Conservation (phyloP, 2,113 vertebrate species). For the Sprattus sprattus region DNA sequence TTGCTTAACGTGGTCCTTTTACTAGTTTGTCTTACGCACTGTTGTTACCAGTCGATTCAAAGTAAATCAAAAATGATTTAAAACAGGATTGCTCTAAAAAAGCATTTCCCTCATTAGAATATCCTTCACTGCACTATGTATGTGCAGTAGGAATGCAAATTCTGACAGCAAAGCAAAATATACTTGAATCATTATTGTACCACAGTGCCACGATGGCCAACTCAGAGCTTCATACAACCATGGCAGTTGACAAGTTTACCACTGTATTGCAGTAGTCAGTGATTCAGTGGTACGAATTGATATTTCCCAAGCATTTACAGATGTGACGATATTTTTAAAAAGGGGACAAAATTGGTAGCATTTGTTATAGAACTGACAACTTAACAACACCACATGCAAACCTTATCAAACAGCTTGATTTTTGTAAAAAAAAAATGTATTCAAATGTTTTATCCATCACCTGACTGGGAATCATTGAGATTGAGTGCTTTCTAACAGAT, state of each 20-base stretch:
- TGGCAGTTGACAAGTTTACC: neutral
- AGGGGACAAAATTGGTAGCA: neutral
- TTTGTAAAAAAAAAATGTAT: neutral
- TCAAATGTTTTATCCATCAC: neutral
- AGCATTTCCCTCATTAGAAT: neutral
- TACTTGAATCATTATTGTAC: neutral
- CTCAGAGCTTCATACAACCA: neutral
- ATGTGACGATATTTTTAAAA: neutral
- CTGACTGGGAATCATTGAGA: neutral
- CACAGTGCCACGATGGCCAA: neutral
- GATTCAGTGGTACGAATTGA: neutral
- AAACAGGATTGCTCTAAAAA: neutral
- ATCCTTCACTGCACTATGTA: too few relatives aligned
- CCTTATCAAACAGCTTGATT: neutral
- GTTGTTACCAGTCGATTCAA: neutral
- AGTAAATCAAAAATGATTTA: neutral
- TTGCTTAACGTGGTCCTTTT: neutral
- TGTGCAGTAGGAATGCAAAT: neutral
- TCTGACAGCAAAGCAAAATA: neutral
- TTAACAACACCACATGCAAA: neutral
- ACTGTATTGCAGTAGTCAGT: neutral
- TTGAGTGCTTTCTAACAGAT: neutral
- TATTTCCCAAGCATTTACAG: neutral
- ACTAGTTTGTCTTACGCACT: neutral
- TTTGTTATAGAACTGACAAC: neutral